Evolutionary conservation across 2,888 invertebrate species (phyloP).

Genomic region (Entomobrya multifasciata): DNA sequence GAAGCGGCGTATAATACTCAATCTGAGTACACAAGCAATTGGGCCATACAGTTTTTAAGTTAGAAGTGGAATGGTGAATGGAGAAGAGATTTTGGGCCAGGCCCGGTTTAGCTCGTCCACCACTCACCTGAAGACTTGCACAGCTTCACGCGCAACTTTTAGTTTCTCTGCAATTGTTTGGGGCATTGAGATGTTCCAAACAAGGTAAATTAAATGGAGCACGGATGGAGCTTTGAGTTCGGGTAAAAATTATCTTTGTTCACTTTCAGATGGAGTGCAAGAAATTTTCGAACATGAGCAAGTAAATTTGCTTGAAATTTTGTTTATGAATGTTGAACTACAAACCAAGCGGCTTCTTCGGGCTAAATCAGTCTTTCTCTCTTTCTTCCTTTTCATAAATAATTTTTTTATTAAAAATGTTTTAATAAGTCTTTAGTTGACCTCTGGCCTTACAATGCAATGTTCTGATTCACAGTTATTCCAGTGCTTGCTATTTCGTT

Average conservation of each 20-base stretch:
- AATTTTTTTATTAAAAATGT: no score
- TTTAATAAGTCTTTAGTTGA: no score
- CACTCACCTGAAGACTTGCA: conserved; percentile 55
- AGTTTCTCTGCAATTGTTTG: neutral
- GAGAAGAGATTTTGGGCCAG: conserved; percentile 54
- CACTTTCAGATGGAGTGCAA: conserved; percentile 28
- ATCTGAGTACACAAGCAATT: neutral
- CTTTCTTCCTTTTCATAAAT: no score
- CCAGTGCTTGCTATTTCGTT: no score
- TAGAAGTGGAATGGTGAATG: conserved; percentile 22
- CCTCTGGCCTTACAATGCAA: no score
- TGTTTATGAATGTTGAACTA: no score
- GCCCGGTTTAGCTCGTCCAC: conserved; percentile 49
- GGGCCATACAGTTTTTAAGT: neutral
- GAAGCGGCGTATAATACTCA: neutral
- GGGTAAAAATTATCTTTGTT: neutral
- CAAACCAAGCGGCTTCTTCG: no score
- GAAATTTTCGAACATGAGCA: neutral
- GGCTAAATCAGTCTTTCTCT: no score
- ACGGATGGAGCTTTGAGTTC: neutral
- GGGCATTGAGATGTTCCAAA: no score
- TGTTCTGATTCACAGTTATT: no score
- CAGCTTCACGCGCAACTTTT: conserved; percentile 31
- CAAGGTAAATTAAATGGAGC: no score
- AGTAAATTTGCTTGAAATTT: no score